Base-by-base conservation (phyloP, 1,140 invertebrate species). In the Aphaenogaster rudis region DNA sequence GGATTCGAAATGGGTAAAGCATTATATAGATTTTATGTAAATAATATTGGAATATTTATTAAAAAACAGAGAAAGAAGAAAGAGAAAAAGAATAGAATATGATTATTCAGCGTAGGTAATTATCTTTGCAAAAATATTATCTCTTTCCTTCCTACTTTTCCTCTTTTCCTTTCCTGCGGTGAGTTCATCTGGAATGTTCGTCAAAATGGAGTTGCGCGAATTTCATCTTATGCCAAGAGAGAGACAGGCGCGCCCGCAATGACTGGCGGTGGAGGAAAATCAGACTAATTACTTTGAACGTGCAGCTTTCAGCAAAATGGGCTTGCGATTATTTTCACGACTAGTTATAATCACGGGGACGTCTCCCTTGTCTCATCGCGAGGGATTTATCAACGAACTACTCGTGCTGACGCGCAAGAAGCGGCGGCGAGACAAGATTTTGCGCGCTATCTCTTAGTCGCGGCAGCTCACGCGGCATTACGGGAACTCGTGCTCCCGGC, bases 221-320 rank as follows among this genome's bases (percentile, higher is more conserved):
- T 84, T 69, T 76, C 69, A 59, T 57, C 80, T 61, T 61, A 61
- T 11, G 1, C 79, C 21, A 63, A 39, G 71, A 88, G 71, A 88
- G 21, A 72, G n/a, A 33, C 21, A n/a, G 42, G 28, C 33, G 42
- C 21, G 11, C 8, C 36, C 67, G 63, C 61, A 61, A 36, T 17
- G 80, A 42, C 88, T 86, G 77, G 84, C 88, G 79, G 54, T 81
- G 86, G 69, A 79, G 86, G 89, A 88, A 91, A 88, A 90, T 90
- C 88, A 90, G 88, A 89, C 88, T 90, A 90, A 90, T 90, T 90
- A 90, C 85, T 90, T 90, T 90, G 88, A 87, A 90, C 88, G 69
- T 86, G 88, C 88, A 77, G 88, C 88, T 90, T 90, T 90, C 88
- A 89, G 88, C 88, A 48, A 89, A 90, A 90, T 90, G 88, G 88